Percentiles rank a stretch among this genome's conserved stretches.
Evolutionary conservation across 2,113 vertebrate genomes (phyloP).

Genomic region (Chauna torquata): DNA sequence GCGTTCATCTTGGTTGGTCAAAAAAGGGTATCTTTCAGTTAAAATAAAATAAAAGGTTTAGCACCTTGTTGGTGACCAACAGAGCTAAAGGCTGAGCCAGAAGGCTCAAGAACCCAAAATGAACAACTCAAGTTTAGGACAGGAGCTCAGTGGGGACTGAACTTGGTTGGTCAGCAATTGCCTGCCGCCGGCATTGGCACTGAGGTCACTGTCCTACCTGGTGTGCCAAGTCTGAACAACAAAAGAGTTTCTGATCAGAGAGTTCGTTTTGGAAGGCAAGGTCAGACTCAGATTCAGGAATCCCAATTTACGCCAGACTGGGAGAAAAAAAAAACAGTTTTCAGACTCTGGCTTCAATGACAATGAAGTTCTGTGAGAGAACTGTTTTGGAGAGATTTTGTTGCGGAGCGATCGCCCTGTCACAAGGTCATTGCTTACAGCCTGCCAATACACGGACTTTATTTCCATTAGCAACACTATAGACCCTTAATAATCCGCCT

Average conservation of each 20-base stretch:
- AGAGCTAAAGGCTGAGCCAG: not conserved
- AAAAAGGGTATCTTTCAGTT: not conserved
- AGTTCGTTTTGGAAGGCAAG: not conserved
- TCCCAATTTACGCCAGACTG: not conserved
- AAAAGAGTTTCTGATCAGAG: not conserved
- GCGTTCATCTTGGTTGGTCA: not conserved
- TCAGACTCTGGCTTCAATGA: not conserved
- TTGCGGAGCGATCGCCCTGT: constrained; percentile 22
- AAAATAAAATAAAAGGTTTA: not conserved
- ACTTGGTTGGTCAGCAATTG: not conserved
- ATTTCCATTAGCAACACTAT: constrained; percentile 23
- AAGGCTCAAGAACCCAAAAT: not conserved
- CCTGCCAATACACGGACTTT: constrained; percentile 8
- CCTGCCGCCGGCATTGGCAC: not conserved
- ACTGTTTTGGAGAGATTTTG: constrained; percentile 29
- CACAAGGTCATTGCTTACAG: constrained; percentile 12
- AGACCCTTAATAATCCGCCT: not conserved
- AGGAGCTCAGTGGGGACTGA: not conserved
- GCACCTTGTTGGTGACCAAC: not conserved
- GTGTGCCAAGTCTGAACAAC: not conserved
- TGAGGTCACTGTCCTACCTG: not conserved
- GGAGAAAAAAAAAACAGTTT: not conserved
- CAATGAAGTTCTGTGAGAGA: constrained; percentile 18
- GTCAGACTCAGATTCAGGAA: not conserved
- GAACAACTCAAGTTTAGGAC: not conserved